Base-by-base conservation (phyloP, 2,888 invertebrate genomes). In the Automeris io region DNA sequence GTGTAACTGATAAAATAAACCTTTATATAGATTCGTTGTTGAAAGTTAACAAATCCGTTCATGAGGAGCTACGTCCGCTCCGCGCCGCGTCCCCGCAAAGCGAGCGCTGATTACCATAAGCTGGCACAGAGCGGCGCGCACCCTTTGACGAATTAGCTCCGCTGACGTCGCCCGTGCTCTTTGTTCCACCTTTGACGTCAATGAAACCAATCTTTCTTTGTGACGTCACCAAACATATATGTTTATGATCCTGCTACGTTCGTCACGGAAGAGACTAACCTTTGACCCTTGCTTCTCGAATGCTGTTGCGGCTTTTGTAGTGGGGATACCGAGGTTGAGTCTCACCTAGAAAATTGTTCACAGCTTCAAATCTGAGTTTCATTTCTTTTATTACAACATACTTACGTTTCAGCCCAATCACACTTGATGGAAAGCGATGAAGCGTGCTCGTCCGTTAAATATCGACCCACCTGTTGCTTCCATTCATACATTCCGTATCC, bases 101-200 rank as follows among this genome's bases (percentile, higher is more conserved):
- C 59, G 64, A 60, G 51, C 70, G 66, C 66, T 82, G 78, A 83
- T 83, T 83, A 82, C 79, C 77, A 78, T 79, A 79, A 80, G 78
- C 79, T 66, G 62, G 67, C 64, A 81, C 81, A 83, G 81, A 82
- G 80, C 76, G 71, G 60, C 51, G 52, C 62, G 37, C 62, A 57
- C 70, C 80, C 83, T 83, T 83, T 83, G 83, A 81, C 77, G 79
- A 83, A 83, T 83, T 83, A 82, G 72, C 72, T 66, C 64, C 66
- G 65, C 70, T 66, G 66, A 70, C 71, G 69, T 71, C 64, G 66
- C 64, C 70, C 9, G 23, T 24, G 31, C 22, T 37, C 31, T 36
- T 21, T 21, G 36, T 57, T 61, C 54, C 47, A 51, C 47, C 49
- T 45, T 39, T 48, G 46, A 22, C 19, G 43, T 46, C 44, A 44